Conservation (phyloP, 2,888 invertebrate species). For the Flabesymbios commensalis region DNA sequence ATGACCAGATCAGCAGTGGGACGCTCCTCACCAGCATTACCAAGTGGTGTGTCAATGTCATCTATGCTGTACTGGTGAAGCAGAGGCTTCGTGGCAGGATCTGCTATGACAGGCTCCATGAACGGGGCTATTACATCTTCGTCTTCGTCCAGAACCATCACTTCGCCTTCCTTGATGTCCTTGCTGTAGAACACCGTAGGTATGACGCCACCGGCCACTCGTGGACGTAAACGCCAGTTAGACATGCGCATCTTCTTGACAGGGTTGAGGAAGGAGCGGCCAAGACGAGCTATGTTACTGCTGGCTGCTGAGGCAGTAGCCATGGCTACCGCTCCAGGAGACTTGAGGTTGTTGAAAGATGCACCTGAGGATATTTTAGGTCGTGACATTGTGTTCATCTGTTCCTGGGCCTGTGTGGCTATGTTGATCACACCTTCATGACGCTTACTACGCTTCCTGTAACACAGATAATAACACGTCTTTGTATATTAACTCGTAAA, state of each 20-base stretch:
- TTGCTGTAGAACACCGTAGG: slow-evolving; percentile 17
- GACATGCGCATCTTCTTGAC: slow-evolving; percentile 55
- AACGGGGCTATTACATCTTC: background rate
- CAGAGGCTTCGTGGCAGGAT: background rate
- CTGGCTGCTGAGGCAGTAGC: background rate
- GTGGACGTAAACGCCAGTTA: slow-evolving; percentile 7
- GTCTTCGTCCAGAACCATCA: slow-evolving; percentile 11
- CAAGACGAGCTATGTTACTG: slow-evolving; percentile 6
- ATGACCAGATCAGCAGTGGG: slow-evolving; percentile 7
- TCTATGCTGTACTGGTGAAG: background rate
- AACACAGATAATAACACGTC: slow-evolving; percentile 10
- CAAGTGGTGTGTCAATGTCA: slow-evolving; percentile 58
- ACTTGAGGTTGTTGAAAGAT: background rate
- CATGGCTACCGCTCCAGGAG: slow-evolving; percentile 1
- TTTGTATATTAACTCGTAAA: background rate
- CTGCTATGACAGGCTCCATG: background rate
- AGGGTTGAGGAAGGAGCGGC: slow-evolving; percentile 71
- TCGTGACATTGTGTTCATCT: slow-evolving; percentile 5
- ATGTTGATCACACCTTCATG: slow-evolving; percentile 52
- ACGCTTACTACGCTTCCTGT: slow-evolving; percentile 47
- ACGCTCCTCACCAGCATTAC: slow-evolving; percentile 60
- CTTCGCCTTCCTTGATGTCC: slow-evolving; percentile 1
- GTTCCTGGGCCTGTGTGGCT: slow-evolving; percentile 43
- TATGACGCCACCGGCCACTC: slow-evolving; percentile 6
- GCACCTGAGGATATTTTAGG: background rate